These are phyloP conservation scores for Cybosia mesomella DNA, from an alignment of 2,888 invertebrate genomes.

Conservation along the genomic window DNA sequence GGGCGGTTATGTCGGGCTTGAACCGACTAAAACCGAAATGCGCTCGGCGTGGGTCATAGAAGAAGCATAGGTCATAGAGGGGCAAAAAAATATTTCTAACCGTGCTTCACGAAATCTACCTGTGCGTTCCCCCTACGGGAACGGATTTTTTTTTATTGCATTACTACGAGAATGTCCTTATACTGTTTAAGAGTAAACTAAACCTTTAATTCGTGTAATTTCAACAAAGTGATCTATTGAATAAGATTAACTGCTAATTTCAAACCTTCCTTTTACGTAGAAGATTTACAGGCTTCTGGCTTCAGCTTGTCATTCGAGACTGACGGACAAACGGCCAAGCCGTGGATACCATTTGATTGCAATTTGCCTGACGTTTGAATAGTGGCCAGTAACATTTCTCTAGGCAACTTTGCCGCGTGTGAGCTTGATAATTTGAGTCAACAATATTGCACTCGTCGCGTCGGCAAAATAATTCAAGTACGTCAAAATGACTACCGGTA, in stretches of 20 bases:
- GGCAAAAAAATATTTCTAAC: too few species aligned
- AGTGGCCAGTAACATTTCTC: conserved; percentile 37
- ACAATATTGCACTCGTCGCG: conserved; percentile 33
- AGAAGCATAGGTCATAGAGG: too few species aligned
- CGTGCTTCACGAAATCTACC: too few species aligned
- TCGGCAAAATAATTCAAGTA: conserved; percentile 27
- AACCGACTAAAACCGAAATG: too few species aligned
- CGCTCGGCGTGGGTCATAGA: too few species aligned
- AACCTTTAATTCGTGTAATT: background rate
- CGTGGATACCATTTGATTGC: conserved; percentile 23
- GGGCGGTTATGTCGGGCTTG: too few species aligned
- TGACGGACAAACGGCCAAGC: conserved; percentile 21
- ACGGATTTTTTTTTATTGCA: too few species aligned
- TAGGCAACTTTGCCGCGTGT: conserved; percentile 27
- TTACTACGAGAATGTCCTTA: too few species aligned
- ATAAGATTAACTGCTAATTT: background rate
- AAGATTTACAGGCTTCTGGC: background rate
- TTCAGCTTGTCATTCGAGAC: conserved; percentile 2
- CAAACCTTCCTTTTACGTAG: background rate
- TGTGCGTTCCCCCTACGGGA: too few species aligned
- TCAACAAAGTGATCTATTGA: background rate
- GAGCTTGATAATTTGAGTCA: conserved; percentile 37
- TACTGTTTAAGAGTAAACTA: too few species aligned
- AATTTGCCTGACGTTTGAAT: conserved; percentile 36
- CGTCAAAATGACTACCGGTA: conserved; percentile 36